Percentiles rank a stretch among this genome's conserved stretches.
Conservation (phyloP, 2,888 invertebrate genomes). For the Acleris laterana region DNA sequence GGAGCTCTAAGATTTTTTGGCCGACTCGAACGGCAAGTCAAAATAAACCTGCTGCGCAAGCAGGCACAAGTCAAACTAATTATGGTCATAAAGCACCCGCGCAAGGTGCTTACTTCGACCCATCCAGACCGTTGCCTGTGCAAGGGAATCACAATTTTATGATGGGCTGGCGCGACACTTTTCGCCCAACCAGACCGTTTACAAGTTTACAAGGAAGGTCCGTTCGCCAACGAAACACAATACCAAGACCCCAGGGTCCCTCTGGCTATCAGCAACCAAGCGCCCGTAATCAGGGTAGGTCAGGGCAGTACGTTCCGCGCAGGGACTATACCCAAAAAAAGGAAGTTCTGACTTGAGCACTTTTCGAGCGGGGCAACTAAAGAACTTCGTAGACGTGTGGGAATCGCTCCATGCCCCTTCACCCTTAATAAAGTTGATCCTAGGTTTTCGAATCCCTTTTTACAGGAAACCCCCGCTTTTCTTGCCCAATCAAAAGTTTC, state of each 20-base stretch:
- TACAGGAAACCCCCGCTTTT: slow-evolving; percentile 3
- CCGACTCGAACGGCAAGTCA: slow-evolving; percentile 13
- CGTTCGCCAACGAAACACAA: neutral
- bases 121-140: slow-evolving; percentile 1
- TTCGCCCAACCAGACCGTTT: slow-evolving; percentile 1
- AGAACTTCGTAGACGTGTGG: too few species aligned
- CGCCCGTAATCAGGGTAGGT: neutral
- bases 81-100: slow-evolving; percentile 1
- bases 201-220: neutral
- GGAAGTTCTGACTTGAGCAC: slow-evolving; percentile 20
- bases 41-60: slow-evolving; percentile 33
- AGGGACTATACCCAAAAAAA: slow-evolving; percentile 10
- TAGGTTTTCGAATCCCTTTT: too few species aligned
- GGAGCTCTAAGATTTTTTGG: slow-evolving; percentile 20
- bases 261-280: slow-evolving; percentile 1
- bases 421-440: too few species aligned
- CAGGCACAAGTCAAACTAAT: slow-evolving; percentile 16
- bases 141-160: slow-evolving; percentile 1
- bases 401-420: too few species aligned
- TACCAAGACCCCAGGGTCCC: neutral
- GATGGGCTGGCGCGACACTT: neutral
- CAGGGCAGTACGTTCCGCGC: slow-evolving; percentile 2
- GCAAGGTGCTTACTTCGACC: neutral
- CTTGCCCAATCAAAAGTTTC: neutral
- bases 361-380: too few species aligned